phyloP scores from a whole-genome alignment of 2,888 invertebrate genomes.

The Eudasyphora cyanicolor region DNA sequence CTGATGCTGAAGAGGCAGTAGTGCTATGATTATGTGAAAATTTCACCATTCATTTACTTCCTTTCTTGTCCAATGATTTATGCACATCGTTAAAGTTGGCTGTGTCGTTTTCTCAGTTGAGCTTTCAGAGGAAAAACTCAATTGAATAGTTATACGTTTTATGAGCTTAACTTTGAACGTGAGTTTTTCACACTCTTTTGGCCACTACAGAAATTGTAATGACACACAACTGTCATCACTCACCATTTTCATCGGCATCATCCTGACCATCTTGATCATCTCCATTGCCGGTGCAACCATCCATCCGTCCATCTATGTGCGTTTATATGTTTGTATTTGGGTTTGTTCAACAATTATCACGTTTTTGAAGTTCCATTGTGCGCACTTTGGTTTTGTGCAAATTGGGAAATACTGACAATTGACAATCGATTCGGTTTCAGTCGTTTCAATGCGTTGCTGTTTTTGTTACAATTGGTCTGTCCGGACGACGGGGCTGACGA shows the following conservation, averaged over 20 bases:
- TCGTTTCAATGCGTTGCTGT: not conserved
- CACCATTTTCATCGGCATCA: not conserved
- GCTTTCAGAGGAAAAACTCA: not conserved
- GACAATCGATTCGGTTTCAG: not conserved
- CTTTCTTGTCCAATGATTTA: constrained; percentile 33
- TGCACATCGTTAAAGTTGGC: constrained; percentile 16
- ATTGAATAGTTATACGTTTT: not conserved
- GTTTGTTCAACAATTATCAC: not conserved
- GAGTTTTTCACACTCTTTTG: constrained; percentile 28
- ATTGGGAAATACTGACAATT: constrained; percentile 11
- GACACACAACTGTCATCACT: constrained; percentile 23
- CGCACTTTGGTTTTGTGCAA: not conserved
- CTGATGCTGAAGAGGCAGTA: constrained; percentile 20
- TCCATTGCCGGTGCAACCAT: too few relatives aligned
- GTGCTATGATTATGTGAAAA: constrained; percentile 37
- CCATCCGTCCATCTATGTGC: not conserved
- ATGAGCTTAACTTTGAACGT: not conserved
- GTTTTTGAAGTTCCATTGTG: not conserved
- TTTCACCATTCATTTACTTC: constrained; percentile 25
- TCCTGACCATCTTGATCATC: not conserved
- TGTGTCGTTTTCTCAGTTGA: not conserved
- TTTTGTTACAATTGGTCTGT: not conserved
- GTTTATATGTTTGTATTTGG: not conserved
- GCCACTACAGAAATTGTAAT: constrained; percentile 12
- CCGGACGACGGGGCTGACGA: not conserved